Conservation (phyloP, 2,888 invertebrate species). For the Formica aserva region DNA sequence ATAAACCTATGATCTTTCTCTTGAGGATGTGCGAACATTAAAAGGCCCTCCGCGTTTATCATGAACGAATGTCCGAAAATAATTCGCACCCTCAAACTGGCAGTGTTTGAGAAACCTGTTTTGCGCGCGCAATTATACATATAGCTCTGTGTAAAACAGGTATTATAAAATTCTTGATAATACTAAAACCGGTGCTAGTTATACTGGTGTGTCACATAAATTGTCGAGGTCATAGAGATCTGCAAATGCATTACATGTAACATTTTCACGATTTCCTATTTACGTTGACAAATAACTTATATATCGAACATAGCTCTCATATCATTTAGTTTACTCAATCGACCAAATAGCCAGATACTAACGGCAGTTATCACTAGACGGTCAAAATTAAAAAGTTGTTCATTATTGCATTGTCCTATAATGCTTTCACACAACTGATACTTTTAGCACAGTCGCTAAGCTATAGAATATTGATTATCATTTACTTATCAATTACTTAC, state of each 20-base stretch:
- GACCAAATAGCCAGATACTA: slow-evolving; percentile 40
- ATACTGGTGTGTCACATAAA: slow-evolving; percentile 42
- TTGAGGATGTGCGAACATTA: slow-evolving; percentile 42
- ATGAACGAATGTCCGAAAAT: slow-evolving; percentile 20
- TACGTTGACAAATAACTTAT: slow-evolving; percentile 25
- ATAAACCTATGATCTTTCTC: slow-evolving; percentile 30
- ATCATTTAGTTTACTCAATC: slow-evolving; percentile 17
- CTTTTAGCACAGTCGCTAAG: slow-evolving; percentile 21
- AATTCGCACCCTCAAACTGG: slow-evolving; percentile 59
- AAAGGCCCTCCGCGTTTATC: background rate
- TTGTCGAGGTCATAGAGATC: slow-evolving; percentile 14
- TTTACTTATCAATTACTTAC: slow-evolving; percentile 37
- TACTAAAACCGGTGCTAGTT: slow-evolving; percentile 40
- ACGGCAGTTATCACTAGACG: slow-evolving; percentile 50
- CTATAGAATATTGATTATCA: slow-evolving; percentile 38
- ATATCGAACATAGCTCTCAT: background rate
- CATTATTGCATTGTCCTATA: slow-evolving; percentile 32
- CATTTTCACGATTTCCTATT: slow-evolving; percentile 5
- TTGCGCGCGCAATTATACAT: slow-evolving; percentile 30
- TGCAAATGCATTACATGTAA: slow-evolving; percentile 36
- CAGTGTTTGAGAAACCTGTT: slow-evolving; percentile 61
- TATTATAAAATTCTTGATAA: slow-evolving; percentile 36
- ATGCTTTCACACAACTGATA: slow-evolving; percentile 31
- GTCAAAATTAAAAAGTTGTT: slow-evolving; percentile 26
- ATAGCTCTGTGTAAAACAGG: slow-evolving; percentile 29